Conservation (phyloP, 2,797 vertebrate species). For the Paratrypauchen microcephalus region DNA sequence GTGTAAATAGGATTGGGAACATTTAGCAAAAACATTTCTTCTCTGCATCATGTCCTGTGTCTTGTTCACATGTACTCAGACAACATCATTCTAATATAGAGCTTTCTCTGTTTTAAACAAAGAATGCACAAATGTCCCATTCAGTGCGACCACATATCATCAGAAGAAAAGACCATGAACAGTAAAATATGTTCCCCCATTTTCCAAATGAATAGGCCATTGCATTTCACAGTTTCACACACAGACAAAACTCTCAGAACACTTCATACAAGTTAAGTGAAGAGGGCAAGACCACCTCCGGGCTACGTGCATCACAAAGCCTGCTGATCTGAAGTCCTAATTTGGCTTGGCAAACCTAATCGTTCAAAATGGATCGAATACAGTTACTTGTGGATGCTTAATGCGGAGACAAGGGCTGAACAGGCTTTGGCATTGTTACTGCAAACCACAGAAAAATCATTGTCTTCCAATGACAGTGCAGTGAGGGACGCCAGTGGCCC, state of each 20-base stretch:
- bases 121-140: constrained; percentile 44
- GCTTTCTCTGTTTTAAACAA: constrained; percentile 26
- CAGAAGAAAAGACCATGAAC: constrained; percentile 44
- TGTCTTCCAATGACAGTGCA: constrained; percentile 37
- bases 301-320: constrained; percentile 66
- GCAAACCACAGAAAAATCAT: constrained; percentile 53
- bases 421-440: constrained; percentile 67
- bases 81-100: constrained; percentile 21
- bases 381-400: constrained; percentile 55
- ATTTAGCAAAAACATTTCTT: not conserved
- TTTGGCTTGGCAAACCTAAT: constrained; percentile 74
- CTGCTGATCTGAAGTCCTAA: constrained; percentile 62
- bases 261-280: constrained; percentile 45
- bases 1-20: not conserved
- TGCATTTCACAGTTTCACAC: constrained; percentile 48
- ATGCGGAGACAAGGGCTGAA: constrained; percentile 50
- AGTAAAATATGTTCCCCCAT: constrained; percentile 41
- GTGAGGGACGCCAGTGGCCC: constrained; percentile 46
- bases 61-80: constrained; percentile 9
- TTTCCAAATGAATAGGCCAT: constrained; percentile 43
- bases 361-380: constrained; percentile 62
- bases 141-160: constrained; percentile 39
- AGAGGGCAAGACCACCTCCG: constrained; percentile 58
- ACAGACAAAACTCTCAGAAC: constrained; percentile 32
- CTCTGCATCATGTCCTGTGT: not conserved